A percentile compares a stretch with the other conserved stretches of the same genome.
Conservation (phyloP, 2,888 invertebrate genomes). For the Kuschelorhynchus macadamiae region DNA sequence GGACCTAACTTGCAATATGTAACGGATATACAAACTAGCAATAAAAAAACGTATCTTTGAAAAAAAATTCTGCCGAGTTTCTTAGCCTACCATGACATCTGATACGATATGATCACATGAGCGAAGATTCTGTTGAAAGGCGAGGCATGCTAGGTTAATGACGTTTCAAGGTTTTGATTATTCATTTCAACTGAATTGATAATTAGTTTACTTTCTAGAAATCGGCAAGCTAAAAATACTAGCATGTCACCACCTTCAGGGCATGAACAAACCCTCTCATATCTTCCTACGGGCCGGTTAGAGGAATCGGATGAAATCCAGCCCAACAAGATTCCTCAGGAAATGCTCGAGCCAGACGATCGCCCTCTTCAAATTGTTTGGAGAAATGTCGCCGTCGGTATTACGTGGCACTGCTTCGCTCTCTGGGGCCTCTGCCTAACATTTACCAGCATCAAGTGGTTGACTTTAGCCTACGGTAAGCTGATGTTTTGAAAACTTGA, state of each 20-base stretch:
- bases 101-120: no score
- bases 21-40: no score
- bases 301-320: slow-evolving; percentile 77
- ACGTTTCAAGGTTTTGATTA: no score
- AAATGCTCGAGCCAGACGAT: slow-evolving; percentile 68
- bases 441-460: slow-evolving; percentile 81
- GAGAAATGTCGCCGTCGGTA: slow-evolving; percentile 85
- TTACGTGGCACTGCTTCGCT: slow-evolving; percentile 81
- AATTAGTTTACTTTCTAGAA: no score
- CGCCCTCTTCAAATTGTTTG: slow-evolving; percentile 79
- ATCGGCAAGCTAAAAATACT: neutral
- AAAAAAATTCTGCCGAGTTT: no score
- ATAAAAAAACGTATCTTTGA: no score
- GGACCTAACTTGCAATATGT: no score
- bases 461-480: slow-evolving; percentile 82
- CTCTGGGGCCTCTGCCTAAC: slow-evolving; percentile 82
- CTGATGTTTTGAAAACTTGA: no score
- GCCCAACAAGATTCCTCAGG: slow-evolving; percentile 53
- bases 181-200: no score
- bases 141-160: no score
- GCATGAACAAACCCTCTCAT: slow-evolving; percentile 52
- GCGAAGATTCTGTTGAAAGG: no score
- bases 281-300: slow-evolving; percentile 72
- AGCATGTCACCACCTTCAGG: slow-evolving; percentile 44
- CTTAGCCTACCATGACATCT: no score